Percentiles rank a stretch among this genome's conserved stretches.
Evolutionary conservation across 2,888 invertebrate genomes (phyloP).

Genomic region (Laothoe populi): DNA sequence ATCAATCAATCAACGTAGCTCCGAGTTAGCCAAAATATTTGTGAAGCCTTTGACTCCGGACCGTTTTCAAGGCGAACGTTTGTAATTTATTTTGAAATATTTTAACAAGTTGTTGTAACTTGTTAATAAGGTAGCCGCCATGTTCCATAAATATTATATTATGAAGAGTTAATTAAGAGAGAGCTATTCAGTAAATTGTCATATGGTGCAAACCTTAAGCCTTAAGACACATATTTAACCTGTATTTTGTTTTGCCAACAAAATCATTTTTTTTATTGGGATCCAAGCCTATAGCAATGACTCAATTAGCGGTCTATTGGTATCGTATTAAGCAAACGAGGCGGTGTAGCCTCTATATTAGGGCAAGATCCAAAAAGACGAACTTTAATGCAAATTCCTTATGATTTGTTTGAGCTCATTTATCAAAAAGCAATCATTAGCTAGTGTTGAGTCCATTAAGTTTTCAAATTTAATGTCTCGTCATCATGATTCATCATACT

Average conservation of each 20-base stretch:
- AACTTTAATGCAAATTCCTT: not conserved
- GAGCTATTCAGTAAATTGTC: too few species aligned
- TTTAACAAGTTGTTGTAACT: not conserved
- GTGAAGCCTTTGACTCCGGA: constrained; percentile 14
- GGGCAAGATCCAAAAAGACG: not conserved
- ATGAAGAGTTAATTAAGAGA: too few species aligned
- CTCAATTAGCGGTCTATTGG: not conserved
- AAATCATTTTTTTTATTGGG: too few species aligned
- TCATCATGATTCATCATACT: not conserved
- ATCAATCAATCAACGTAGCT: constrained; percentile 12
- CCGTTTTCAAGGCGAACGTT: not conserved
- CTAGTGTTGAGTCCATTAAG: constrained; percentile 17
- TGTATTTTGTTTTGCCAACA: too few species aligned
- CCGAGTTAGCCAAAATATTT: constrained; percentile 18
- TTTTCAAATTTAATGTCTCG: constrained; percentile 12
- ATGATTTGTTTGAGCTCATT: constrained; percentile 9
- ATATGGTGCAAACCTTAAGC: too few species aligned
- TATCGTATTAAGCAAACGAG: not conserved
- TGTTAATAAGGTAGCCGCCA: not conserved
- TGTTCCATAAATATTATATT: too few species aligned
- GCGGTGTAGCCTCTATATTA: not conserved
- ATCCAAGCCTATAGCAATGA: not conserved
- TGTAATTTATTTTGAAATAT: constrained; percentile 5
- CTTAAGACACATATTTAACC: too few species aligned
- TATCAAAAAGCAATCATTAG: constrained; percentile 22